Evolutionary conservation across 2,888 invertebrate genomes (phyloP), one percentile per base, ranked within the genome.

Genomic region (Diachrysia chrysitis): DNA sequence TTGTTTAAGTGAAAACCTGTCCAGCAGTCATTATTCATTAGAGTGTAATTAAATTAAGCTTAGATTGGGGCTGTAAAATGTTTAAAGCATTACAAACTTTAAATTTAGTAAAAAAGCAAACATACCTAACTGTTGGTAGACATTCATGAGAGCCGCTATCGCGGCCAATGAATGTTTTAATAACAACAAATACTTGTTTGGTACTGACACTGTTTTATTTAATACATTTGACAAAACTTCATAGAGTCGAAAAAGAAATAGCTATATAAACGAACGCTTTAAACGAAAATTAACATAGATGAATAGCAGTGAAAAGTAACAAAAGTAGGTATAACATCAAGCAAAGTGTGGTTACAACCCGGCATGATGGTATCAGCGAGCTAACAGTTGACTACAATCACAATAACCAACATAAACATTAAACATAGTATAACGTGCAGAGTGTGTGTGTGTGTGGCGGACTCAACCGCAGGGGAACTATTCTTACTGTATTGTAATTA

Each of bases 1-100:
- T 62, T 59, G 61, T 65, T 66, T 64, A n/a, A 66, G 58, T 32
- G 14, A 54, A 63, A 78, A 78, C 76, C 65, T 72, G 72, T 71
- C 53, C 35, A 62, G 51, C 48, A 32, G 62, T 66, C 63, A 57
- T 71, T 68, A 62, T 62, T 71, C 62, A 66, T 71, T 67, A 65
- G 35, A 70, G 16, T 48, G 46, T 76, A 65, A 69, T 73, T 59
- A 66, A 66, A 66, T 76, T 58, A 67, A 58, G 62, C 63, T 69
- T 29, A 51, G 53, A 73, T 69, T 63, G 58, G 55, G 66, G 23
- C 65, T 57, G 56, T 65, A 48, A 69, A 66, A 61, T 57, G 37
- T 10, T 25, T 9, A 48, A 48, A 53, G n/a, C 21, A 57, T 46
- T 37, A 53, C 35, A 51, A 37, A 66, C 42, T 19, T 53, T 66